phyloP scores from a whole-genome alignment of 2,113 vertebrate genomes.

The Tragelaphus buxtoni region DNA sequence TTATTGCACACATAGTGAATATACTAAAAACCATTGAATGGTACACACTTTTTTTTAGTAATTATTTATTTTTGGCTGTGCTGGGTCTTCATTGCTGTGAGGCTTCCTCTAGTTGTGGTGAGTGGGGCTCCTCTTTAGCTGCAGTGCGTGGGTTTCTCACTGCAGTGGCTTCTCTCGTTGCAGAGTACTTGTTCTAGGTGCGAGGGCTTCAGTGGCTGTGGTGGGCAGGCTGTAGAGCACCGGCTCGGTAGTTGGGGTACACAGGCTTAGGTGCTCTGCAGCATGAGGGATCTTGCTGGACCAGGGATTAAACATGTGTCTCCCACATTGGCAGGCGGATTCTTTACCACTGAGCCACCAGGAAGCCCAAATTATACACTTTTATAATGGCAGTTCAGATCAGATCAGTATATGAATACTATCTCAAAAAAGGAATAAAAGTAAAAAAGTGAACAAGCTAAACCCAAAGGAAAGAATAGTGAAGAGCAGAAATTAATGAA shows the following conservation, averaged over 20 bases:
- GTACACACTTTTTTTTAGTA: background rate
- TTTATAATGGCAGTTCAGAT: background rate
- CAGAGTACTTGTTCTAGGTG: background rate
- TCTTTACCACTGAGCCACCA: background rate
- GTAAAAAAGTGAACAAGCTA: background rate
- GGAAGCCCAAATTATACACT: background rate
- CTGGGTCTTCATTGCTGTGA: background rate
- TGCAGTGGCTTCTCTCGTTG: background rate
- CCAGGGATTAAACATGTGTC: background rate
- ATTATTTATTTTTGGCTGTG: background rate
- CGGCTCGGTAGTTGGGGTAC: rapidly evolving
- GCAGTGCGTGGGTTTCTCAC: rapidly evolving
- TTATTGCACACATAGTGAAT: background rate
- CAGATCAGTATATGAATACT: background rate
- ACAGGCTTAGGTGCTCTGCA: background rate
- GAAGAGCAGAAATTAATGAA: background rate
- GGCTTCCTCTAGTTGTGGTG: background rate
- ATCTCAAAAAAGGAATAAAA: background rate
- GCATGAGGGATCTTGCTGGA: background rate
- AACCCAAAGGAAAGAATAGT: background rate
- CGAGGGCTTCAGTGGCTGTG: background rate
- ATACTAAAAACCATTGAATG: background rate
- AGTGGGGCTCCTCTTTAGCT: background rate
- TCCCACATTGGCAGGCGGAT: background rate
- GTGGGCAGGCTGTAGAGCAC: background rate